phyloP scores from a whole-genome alignment of 2,888 invertebrate species.

The Cetonia aurata region DNA sequence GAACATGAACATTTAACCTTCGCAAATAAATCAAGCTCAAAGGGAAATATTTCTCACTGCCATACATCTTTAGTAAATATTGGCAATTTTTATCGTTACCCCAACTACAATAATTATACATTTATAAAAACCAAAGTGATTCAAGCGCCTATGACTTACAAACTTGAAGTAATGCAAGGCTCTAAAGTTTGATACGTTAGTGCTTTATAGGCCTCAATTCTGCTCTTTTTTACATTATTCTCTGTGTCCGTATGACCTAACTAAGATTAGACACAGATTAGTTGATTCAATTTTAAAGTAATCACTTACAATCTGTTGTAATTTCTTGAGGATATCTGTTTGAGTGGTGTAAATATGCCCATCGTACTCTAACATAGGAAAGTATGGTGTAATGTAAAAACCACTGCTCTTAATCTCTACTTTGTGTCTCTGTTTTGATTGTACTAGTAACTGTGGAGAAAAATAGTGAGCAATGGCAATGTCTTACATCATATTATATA shows the following conservation, averaged over 20 bases:
- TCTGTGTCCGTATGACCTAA: constrained; percentile 2
- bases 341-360: constrained; percentile 31
- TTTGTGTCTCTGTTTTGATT: constrained; percentile 25
- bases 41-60: constrained; percentile 43
- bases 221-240: constrained; percentile 23
- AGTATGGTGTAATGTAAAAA: constrained; percentile 37
- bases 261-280: background rate
- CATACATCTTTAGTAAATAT: constrained; percentile 39
- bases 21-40: constrained; percentile 37
- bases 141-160: constrained; percentile 28
- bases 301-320: constrained; percentile 39
- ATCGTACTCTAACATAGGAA: constrained; percentile 36
- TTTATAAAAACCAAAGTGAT: background rate
- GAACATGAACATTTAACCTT: constrained; percentile 34
- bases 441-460: constrained; percentile 25
- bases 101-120: constrained; percentile 37
- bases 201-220: constrained; percentile 43
- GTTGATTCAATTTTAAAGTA: background rate
- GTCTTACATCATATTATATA: constrained; percentile 44
- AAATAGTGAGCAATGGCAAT: background rate
- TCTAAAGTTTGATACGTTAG: constrained; percentile 36
- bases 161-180: constrained; percentile 26
- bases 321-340: constrained; percentile 23
- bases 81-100: constrained; percentile 42
- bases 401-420: constrained; percentile 40